Conservation (phyloP, 2,113 vertebrate species). For the Lonchura striata region DNA sequence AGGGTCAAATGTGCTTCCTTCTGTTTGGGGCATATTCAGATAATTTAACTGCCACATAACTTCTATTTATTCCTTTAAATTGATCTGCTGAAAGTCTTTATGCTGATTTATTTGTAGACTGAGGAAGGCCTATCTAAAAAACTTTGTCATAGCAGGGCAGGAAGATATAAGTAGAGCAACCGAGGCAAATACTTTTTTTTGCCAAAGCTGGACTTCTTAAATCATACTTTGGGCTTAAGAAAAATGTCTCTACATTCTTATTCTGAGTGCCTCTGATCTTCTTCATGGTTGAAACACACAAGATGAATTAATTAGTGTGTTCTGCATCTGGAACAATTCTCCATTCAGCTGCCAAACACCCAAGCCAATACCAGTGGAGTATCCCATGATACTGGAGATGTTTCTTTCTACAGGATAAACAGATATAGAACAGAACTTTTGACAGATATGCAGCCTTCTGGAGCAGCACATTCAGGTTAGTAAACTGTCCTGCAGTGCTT, state of each 20-base stretch:
- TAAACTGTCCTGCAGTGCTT: background rate
- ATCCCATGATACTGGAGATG: background rate
- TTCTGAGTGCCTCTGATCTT: background rate
- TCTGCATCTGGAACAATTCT: background rate
- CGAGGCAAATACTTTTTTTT: background rate
- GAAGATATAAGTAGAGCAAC: background rate
- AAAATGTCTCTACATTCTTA: background rate
- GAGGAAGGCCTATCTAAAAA: background rate
- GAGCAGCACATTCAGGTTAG: background rate
- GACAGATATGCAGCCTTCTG: background rate
- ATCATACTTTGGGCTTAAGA: background rate
- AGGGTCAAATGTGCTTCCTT: background rate
- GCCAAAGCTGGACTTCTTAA: background rate
- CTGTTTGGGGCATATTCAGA: background rate
- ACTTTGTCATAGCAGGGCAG: accelerated
- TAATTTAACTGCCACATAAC: background rate
- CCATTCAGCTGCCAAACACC: background rate
- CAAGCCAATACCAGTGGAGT: background rate
- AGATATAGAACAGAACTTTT: background rate
- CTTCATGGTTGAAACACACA: background rate
- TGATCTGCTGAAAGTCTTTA: background rate
- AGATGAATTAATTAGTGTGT: background rate
- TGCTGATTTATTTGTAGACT: background rate
- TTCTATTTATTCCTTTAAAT: background rate
- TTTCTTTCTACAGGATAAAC: background rate